Evolutionary conservation across 2,888 invertebrate genomes (phyloP), one percentile per base, ranked within the genome.

Genomic region (Acanthosoma haemorrhoidale): DNA sequence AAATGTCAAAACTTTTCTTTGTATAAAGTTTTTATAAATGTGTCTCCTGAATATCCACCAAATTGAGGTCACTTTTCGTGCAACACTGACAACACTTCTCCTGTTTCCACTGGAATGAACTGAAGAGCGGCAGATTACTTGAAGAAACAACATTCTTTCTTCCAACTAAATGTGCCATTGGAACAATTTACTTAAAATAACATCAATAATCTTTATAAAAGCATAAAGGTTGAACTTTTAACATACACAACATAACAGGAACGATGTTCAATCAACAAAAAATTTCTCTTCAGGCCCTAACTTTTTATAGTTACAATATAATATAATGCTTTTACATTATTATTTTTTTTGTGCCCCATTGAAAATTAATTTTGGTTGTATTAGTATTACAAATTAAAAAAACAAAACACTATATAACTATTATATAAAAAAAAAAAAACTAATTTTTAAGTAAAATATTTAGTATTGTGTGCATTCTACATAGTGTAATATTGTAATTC

Each of bases 71-170:
- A 18, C 18, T 36, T 63, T 38, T 21, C 39, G 25, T 63, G 39
- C 39, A 63, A 63, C 63, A 63, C 63, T 63, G 63, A 38, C 25
- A 63, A 63, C 63, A 63, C 63, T 63, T 63, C 60, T 60, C 39
- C 39, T 25, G 38, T 38, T 38, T 38, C 21, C 21, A 25, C 36
- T 63, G 63, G 63, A 39, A 39, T 39, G 38, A 32, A 63, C 63
- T 21, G 31, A 63, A 63, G 39, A 36, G 63, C 39, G 25, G 63
- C 39, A 18, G n/a, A 38, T 63, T 38, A 13, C 58, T 32, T 16
- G 29, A 25, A 63, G 63, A 63, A 38, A 38, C 63, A 15, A 21
- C 38, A 13, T 25, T 39, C 29, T 36, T 63, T 36, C 18, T 32
- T 15, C 13, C 15, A 63, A 63, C 38, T 39, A 63, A 63, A 39